A percentile compares a stretch with the other conserved stretches of the same genome.
Conservation (phyloP, 1,140 invertebrate genomes). For the Belonocnema kinseyi region DNA sequence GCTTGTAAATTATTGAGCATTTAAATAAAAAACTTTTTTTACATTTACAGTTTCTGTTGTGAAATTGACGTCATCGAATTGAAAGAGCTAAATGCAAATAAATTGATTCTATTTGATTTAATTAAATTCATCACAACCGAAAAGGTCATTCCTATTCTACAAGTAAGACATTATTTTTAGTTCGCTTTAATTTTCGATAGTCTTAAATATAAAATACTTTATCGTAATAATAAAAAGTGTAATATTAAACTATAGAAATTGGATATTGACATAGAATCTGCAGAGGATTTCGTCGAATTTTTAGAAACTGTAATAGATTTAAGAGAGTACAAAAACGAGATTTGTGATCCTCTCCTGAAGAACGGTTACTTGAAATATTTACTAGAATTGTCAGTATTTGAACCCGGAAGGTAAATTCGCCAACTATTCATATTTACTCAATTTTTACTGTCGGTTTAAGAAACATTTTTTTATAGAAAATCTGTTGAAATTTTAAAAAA, state of each 20-base stretch:
- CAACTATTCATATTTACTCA: too few species aligned
- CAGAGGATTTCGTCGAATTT: constrained; percentile 11
- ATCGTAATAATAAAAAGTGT: background rate
- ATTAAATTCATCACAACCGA: background rate
- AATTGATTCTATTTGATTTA: background rate
- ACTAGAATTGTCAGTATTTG: background rate
- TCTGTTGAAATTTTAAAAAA: background rate
- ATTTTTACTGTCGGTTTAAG: too few species aligned
- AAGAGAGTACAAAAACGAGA: background rate
- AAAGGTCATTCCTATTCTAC: background rate
- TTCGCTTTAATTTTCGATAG: background rate
- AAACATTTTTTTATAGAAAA: too few species aligned
- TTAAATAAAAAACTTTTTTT: too few species aligned
- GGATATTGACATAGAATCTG: background rate
- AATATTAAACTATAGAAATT: background rate
- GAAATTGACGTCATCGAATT: background rate
- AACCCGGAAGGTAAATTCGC: background rate
- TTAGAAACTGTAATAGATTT: background rate
- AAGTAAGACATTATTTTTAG: too few species aligned
- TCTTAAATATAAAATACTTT: background rate
- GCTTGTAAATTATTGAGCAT: too few species aligned
- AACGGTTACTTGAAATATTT: constrained; percentile 3
- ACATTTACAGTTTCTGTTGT: background rate
- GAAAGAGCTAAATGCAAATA: background rate
- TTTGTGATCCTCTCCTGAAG: background rate